Evolutionary conservation across 2,797 vertebrate species (phyloP), one percentile per base, ranked within the genome.

Genomic region (Mormyrus hasselquistii): DNA sequence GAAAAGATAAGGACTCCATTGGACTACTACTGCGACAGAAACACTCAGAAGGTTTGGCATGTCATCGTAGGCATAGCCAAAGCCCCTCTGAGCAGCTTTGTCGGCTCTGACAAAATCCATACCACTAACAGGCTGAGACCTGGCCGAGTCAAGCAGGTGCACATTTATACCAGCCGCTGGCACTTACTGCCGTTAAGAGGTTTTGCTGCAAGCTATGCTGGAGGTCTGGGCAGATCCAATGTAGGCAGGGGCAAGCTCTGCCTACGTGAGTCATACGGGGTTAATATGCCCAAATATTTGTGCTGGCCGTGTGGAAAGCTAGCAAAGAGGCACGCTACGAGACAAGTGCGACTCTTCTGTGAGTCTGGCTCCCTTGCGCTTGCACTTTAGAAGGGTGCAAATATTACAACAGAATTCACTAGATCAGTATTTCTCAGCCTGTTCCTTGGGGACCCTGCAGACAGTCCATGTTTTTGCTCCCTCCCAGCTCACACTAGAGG

Each of bases 371-470:
- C 14, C 50, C 50, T 86, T 55, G 47, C 4, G 50, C 12, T 14
- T 50, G 50, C 10, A 10, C 50, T 86, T 49, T 29, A 50, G 41
- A 49, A 83, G 79, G 41, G 16, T 83, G 16, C 79, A 83, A 49
- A 83, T 44, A 83, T 25, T 7, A 25, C 90, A 90, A 89, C 85
- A 53, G 49, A 73, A 92, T 92, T 73, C 62, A 34, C 62, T 34
- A 69, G 62, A 29, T 69, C 62, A 29, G 25, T 29, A 9, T 25
- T 29, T 29, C 59, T 12, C 25, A 69, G 14, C 62, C 25, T 2
- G 25, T 9, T 69, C 25, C 25, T 34, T 14, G 62, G 25, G 62
- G 62, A 69, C 62, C 62, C 62, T 25, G 3, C 10, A 69, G 25
- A 69, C 62, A 69, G 62, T 12, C 25, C 62, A 69, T 12, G 25